Base-by-base conservation (phyloP, 2,797 vertebrate species). In the Hippopotamyrus pictus region DNA sequence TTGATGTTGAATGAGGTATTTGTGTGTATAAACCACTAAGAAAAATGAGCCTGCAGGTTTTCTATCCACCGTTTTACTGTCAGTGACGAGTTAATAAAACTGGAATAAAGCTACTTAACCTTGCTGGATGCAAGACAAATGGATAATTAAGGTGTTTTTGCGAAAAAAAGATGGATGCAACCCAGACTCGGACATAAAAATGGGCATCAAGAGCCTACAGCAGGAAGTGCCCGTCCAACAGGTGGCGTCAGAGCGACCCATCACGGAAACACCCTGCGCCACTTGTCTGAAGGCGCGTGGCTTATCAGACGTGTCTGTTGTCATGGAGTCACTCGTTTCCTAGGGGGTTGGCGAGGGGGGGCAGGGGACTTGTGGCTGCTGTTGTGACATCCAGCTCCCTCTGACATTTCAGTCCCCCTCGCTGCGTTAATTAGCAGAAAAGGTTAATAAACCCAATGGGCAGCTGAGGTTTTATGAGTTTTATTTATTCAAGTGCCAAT, bases 361-460 rank as follows among this genome's bases (percentile, higher is more conserved):
- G 19, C 17, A n/a, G 65, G 1, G 3, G 9, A 3, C 5, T 14
- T 2, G 12, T 54, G 51, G 48, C 29, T 53, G 25, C 33, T 54
- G 25, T 17, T 73, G 22, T 53, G 59, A 33, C 82, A 89, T 57
- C 79, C 44, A 48, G 17, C 48, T 76, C 86, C 11, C 5, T 57
- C 88, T 91, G 91, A 88, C 90, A 89, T 91, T 91, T 91, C 41
- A 88, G 48, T 14, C 73, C 51, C 69, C n/a, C 62, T 48, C 88
- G 48, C 89, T 54, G 88, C 89, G 87, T 69, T 91, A 92, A 91
- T 91, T 69, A 88, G 76, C 25, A 12, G 53, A 65, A 90, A 91
- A 92, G 90, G 85, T 92, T 90, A 90, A 91, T 89, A 50, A 89
- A 86, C 87, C 62, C 79, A 65, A 76, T 79, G 69, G 69, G 73